Percentiles rank a stretch among this genome's conserved stretches.
phyloP scores from a whole-genome alignment of 2,888 invertebrate species.

The Cerceris ruficornis region DNA sequence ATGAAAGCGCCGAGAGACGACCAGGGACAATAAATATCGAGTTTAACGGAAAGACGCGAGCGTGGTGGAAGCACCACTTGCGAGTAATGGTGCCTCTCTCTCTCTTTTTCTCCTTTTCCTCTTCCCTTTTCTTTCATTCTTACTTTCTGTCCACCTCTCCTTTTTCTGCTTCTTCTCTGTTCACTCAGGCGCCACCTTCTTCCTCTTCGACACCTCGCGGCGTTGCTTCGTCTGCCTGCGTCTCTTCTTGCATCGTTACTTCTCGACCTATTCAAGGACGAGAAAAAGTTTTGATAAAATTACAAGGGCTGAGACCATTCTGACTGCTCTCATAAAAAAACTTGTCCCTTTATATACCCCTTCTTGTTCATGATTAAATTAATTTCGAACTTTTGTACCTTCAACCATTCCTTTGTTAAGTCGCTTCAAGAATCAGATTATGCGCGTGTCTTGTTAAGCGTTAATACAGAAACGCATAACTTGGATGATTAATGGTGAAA shows the following conservation, averaged over 20 bases:
- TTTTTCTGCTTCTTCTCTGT: slow-evolving; percentile 44
- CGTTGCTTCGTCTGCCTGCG: slow-evolving; percentile 15
- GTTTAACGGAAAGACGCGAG: slow-evolving; percentile 75
- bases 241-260: slow-evolving; percentile 3
- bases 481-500: too few species aligned
- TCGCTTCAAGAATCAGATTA: too few species aligned
- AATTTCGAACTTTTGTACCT: neutral
- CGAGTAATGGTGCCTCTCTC: slow-evolving; percentile 77
- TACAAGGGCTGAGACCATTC: neutral
- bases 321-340: neutral
- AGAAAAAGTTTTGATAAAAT: slow-evolving; percentile 27
- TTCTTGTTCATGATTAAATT: neutral
- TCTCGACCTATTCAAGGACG: slow-evolving; percentile 11
- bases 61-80: slow-evolving; percentile 78
- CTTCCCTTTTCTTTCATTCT: neutral
- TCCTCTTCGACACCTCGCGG: slow-evolving; percentile 56
- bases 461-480: too few species aligned
- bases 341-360: neutral
- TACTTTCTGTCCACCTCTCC: slow-evolving; percentile 13
- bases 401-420: too few species aligned
- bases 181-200: slow-evolving; percentile 50
- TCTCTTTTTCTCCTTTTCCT: slow-evolving; percentile 29
- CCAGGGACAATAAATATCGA: slow-evolving; percentile 78
- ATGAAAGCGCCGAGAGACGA: slow-evolving; percentile 73
- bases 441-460: too few species aligned